Evolutionary conservation across 2,113 vertebrate species (phyloP).

Genomic region (Syngnathus scovelli): DNA sequence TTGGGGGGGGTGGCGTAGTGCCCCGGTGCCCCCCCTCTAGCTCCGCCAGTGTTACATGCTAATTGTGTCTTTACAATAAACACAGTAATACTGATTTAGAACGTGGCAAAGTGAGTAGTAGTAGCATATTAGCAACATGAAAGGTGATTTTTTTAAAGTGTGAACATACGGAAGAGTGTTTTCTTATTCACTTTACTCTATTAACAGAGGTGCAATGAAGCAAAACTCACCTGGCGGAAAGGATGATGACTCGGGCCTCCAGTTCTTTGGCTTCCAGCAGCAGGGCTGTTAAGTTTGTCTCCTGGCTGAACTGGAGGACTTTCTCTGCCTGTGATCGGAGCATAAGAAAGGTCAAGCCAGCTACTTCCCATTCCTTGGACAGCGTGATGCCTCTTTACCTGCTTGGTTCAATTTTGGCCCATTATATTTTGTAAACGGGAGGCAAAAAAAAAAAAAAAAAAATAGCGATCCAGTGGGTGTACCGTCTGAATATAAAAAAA

Average conservation of each 20-base stretch:
- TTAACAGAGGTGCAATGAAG: no score
- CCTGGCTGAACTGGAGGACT: conserved; percentile 98
- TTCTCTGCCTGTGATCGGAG: conserved; percentile 94
- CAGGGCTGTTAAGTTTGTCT: conserved; percentile 95
- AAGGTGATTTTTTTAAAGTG: no score
- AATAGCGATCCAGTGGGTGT: conserved; percentile 70
- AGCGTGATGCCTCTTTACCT: conserved; percentile 78
- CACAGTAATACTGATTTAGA: no score
- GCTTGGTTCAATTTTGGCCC: conserved; percentile 54
- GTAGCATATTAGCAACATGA: no score
- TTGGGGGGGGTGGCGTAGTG: no score
- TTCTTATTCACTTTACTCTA: no score
- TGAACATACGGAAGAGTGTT: no score
- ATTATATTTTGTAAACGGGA: conserved; percentile 65
- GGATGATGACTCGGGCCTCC: conserved; percentile 96
- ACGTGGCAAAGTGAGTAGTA: no score
- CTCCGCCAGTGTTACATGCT: no score
- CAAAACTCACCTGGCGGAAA: conserved; percentile 86
- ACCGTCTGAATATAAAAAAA: conserved; percentile 68
- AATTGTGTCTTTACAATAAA: no score
- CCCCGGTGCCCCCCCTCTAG: no score
- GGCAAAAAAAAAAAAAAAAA: conserved; percentile 66
- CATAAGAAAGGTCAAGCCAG: conserved; percentile 72
- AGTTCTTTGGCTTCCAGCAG: conserved; percentile 95
- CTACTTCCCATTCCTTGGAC: conserved; percentile 64